These are phyloP conservation scores for Orthonevra nobilis DNA, from an alignment of 2,888 invertebrate genomes.

Conservation along the genomic window DNA sequence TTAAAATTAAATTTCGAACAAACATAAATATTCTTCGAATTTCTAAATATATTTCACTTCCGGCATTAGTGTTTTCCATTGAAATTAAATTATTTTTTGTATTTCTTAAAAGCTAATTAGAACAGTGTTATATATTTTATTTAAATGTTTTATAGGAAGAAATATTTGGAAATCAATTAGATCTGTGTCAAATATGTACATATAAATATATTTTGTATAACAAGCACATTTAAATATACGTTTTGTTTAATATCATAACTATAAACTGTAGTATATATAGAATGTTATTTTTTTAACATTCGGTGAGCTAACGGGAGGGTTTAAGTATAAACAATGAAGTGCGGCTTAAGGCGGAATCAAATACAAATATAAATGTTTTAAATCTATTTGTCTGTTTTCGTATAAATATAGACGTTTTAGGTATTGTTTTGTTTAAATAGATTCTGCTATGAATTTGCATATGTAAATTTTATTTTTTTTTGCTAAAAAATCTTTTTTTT, in stretches of 20 bases:
- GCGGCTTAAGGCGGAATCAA: conserved; percentile 54
- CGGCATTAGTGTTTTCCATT: not conserved
- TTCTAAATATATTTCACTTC: conserved; percentile 28
- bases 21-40: too few species aligned
- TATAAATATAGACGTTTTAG: conserved; percentile 46
- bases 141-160: conserved; percentile 33
- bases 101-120: conserved; percentile 41
- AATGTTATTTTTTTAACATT: conserved; percentile 38
- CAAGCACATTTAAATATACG: conserved; percentile 60
- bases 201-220: conserved; percentile 45
- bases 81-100: conserved; percentile 10
- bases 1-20: too few species aligned
- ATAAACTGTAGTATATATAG: conserved; percentile 49
- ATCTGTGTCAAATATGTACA: conserved; percentile 36
- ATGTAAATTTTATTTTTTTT: conserved; percentile 31
- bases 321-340: conserved; percentile 52
- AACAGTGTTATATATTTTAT: not conserved
- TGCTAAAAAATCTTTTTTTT: too few species aligned
- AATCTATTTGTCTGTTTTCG: conserved; percentile 39
- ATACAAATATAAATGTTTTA: conserved; percentile 34
- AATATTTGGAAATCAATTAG: conserved; percentile 55
- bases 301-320: conserved; percentile 44
- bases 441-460: not conserved
- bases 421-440: not conserved
- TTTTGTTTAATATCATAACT: conserved; percentile 38